Evolutionary conservation across 1,140 invertebrate genomes (phyloP), one percentile per base, ranked within the genome.

Genomic region (Eriocheir sinensis): DNA sequence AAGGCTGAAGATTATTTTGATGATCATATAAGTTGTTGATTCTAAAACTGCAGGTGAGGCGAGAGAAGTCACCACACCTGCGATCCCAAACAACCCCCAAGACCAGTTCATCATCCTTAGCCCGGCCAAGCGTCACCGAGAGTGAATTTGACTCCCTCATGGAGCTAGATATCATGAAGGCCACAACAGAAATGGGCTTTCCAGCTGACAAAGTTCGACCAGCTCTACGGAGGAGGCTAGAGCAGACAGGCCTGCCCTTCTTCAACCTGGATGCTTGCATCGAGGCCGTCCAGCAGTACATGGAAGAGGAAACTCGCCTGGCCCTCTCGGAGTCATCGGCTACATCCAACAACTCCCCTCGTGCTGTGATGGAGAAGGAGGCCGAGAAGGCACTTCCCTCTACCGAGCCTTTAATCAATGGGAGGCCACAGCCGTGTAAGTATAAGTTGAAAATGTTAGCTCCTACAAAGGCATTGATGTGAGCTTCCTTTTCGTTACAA

Each of bases 231-330:
- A 21, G 21, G 8, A 93, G 94, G 79, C 85, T 95, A 30, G 92
- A 95, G 34, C 89, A 95, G 86, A 93, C 95, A 21, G 95, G 95
- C 32, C 40, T 95, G 80, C 95, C 95, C 27, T 95, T 94, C 81
- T 95, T 95, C 40, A 91, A 91, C 32, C 81, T 95, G 44, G 95
- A 95, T 36, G 89, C 95, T 12, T 95, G 95, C 72, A 95, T 95
- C 72, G 95, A 95, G 44, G 79, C 81, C n/a, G 95, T 95, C 0
- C 89, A 94, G 3, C 92, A 93, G 21, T 88, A 92, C 34, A 91
- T 91, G 53, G 95, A 95, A 91, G 93, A 94, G 30, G 91, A 94
- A 81, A 94, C 88, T 27, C 72, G 88, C 38, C 86, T 34, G 36
- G 44, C 86, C 27, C 40, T 94, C 79, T 36, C 89, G 30, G 21